Evolutionary conservation across 2,888 invertebrate species (phyloP).

Genomic region (Drosophila hamatofila): DNA sequence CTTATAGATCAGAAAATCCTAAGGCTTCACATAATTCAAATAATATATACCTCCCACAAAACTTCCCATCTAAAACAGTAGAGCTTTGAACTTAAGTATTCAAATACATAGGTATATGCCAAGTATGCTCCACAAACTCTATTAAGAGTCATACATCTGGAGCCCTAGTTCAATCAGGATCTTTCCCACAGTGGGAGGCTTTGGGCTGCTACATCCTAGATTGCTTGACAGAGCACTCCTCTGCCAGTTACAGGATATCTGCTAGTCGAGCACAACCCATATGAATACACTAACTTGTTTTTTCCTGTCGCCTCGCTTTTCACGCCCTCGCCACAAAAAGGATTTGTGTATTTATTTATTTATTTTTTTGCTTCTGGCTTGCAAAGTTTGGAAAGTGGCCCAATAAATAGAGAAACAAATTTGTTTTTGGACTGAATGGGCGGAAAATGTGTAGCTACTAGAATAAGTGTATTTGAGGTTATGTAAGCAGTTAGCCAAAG

Average conservation of each 20-base stretch:
- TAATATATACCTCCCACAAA: no score
- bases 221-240: not conserved
- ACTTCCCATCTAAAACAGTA: no score
- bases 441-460: not conserved
- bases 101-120: no score
- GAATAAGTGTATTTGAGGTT: constrained; percentile 12
- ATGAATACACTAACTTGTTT: constrained; percentile 35
- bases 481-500: not conserved
- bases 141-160: not conserved
- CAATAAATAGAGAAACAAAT: constrained; percentile 22
- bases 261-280: not conserved
- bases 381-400: constrained; percentile 28
- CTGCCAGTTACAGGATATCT: not conserved
- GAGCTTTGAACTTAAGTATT: no score
- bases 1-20: no score
- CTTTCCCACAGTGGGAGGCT: not conserved
- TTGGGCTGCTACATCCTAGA: not conserved
- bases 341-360: constrained; percentile 7
- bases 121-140: not conserved
- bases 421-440: not conserved
- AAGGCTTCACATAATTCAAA: no score
- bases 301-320: constrained; percentile 35
- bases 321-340: constrained; percentile 9
- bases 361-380: constrained; percentile 4
- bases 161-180: no score